Conservation (phyloP, 2,113 vertebrate species). For the Dipodomys ordii region DNA sequence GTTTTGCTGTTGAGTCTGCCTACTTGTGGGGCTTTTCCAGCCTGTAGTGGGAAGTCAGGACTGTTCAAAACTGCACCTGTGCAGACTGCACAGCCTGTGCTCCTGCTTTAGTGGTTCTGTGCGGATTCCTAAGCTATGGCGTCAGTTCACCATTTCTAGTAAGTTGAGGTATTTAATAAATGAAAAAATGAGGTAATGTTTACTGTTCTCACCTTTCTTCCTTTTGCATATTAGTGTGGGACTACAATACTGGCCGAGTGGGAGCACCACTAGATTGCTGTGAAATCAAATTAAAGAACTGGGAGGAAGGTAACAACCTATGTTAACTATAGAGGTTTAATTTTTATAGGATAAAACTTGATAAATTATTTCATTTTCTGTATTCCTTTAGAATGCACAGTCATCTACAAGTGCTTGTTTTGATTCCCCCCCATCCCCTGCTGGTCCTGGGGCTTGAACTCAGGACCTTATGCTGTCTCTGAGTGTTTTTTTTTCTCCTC, state of each 20-base stretch:
- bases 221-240: constrained; percentile 90
- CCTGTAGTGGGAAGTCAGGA: neutral
- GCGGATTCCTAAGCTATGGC: neutral
- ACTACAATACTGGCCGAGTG: constrained; percentile 97
- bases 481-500: no score
- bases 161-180: neutral
- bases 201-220: neutral
- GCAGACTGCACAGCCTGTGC: no score
- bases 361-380: constrained; percentile 11
- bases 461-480: neutral
- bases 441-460: no score
- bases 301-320: constrained; percentile 94
- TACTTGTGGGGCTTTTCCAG: no score
- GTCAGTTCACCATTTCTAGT: constrained; percentile 35
- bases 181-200: neutral
- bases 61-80: neutral
- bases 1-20: no score
- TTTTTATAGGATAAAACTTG: neutral
- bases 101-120: neutral
- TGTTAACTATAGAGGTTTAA: neutral
- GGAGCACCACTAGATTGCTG: constrained; percentile 96
- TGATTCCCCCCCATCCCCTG: neutral
- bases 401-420: neutral
- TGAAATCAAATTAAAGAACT: constrained; percentile 96
- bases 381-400: neutral